Evolutionary conservation across 2,113 vertebrate species (phyloP), one percentile per base, ranked within the genome.

Genomic region (Callopanchax toddi): DNA sequence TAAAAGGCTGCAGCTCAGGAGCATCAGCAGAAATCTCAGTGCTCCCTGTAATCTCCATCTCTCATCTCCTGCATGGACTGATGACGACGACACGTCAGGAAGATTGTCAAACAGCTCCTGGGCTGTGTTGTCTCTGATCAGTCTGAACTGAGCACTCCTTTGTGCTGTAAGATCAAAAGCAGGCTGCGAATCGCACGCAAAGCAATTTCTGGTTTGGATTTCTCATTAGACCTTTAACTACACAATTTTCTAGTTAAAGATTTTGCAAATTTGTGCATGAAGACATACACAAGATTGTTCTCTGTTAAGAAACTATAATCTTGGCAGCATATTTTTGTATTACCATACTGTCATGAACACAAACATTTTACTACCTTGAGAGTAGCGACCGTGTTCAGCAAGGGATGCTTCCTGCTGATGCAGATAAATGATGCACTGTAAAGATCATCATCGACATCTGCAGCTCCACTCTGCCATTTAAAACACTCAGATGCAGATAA

Each of bases 361-460:
- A 32, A 8, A 32, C 29, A 32, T 9, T 6, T 32, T 8, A 32
- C 10, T 32, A 32, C 10, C 29, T 6, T 32, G 29, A 32, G 29
- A 32, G 10, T 32, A 6, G n/a, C n/a, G n/a, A n/a, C n/a, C n/a
- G n/a, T n/a, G n/a, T n/a, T n/a, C n/a, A n/a, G n/a, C n/a, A n/a
- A n/a, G 6, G 29, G 29, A 32, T 32, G 49, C 64, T 87, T 83
- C 61, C 50, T 76, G 50, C 74, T 73, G 71, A 77, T 80, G 70
- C 49, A 75, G 67, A 86, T 67, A 71, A 84, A 89, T 71, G 71
- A 74, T 54, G 11, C 36, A 10, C 36, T 37, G 36, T 9, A 12
- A 37, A 37, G 3, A 83, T 82, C 80, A 86, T 61, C 71, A 80
- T 88, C 81, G 83, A 86, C 72, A 79, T 81, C 70, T 70, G 63